Evolutionary conservation across 2,797 vertebrate genomes (phyloP), one percentile per base, ranked within the genome.

Genomic region (Cuniculus paca): DNA sequence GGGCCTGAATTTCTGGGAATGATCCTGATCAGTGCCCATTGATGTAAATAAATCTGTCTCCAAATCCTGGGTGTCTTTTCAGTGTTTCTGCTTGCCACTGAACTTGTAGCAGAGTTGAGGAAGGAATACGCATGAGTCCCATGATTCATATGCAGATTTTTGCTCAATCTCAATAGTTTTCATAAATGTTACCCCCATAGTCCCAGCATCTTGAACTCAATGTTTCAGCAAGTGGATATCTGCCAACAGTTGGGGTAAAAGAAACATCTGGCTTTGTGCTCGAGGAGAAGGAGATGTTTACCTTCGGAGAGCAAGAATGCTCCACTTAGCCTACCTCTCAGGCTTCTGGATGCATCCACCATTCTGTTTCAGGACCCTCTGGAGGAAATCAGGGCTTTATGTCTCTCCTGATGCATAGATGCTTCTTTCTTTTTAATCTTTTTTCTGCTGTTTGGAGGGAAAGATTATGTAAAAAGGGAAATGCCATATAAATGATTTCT

Each of bases 391-490:
- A 26, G 11, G 6, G 22, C 8, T 80, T 78, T 86, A 6, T 60
- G 45, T 39, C 63, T 74, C 39, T 88, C 20, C 24, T 8, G 68
- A 6, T 45, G 14, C 80, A 5, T 3, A 74, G 34, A 13, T n/a
- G 9, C 5, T 54, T 70, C 6, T 68, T 16, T 82, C 13, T 50
- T 56, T 10, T 11, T 63, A 56, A 78, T 78, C 42, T 93, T 39
- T 90, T 16, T 4, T 75, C 5, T 70, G 14, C 13, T 63, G 56
- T 13, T 20, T 42, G 1, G 45, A 52, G 13, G 20, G 42, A 75
- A 84, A 39, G 60, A 39, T 52, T 86, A 91, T 94, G 88, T 72
- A 77, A 94, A 70, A 86, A 93, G 36, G 3, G 2, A 83, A 83
- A 22, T 68, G 56, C 10, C n/a, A 58, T 68, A 48, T 58, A 79